phyloP scores from a whole-genome alignment of 2,113 vertebrate species.

The Isichthys henryi region DNA sequence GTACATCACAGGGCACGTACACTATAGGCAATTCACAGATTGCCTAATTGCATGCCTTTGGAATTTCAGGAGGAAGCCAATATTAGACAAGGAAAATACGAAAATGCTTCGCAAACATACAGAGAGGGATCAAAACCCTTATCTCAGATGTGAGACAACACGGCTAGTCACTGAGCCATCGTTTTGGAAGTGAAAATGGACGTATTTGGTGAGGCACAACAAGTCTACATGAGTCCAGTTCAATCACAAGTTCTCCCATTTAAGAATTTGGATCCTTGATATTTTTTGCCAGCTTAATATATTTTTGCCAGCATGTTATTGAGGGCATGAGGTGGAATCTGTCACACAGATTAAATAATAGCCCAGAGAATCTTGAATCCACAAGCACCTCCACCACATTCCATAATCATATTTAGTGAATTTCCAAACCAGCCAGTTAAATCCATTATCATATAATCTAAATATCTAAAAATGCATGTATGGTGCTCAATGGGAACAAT shows the following conservation, averaged over 20 bases:
- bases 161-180: background rate
- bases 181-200: background rate
- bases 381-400: background rate
- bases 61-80: background rate
- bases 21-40: background rate
- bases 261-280: background rate
- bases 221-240: background rate
- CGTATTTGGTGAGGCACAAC: background rate
- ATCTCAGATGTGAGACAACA: background rate
- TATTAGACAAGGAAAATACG: background rate
- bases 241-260: background rate
- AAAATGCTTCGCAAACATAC: background rate
- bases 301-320: background rate
- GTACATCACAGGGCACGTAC: background rate
- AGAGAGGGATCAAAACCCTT: background rate
- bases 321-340: background rate
- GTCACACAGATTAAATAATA: background rate
- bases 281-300: background rate
- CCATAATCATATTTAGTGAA: background rate
- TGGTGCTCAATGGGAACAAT: background rate
- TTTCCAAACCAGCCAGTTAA: background rate
- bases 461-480: background rate
- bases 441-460: background rate
- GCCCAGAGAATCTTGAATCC: background rate
- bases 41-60: background rate